These are phyloP conservation scores for Nipponacmea schrenckii DNA, from an alignment of 2,888 invertebrate genomes.

Conservation along the genomic window DNA sequence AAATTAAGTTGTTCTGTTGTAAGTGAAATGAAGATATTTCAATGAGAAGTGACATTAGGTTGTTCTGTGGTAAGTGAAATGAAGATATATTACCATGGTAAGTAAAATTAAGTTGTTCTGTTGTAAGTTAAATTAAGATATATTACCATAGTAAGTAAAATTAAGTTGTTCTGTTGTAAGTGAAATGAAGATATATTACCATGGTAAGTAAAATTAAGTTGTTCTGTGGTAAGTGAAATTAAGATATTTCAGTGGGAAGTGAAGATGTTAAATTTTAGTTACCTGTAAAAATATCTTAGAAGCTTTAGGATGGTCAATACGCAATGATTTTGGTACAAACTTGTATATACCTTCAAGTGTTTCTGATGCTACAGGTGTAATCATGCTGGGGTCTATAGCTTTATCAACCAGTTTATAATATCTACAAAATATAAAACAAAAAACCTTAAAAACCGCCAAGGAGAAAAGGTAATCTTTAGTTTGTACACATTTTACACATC, in stretches of 20 bases:
- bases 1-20: no score
- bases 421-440: slow-evolving; percentile 35
- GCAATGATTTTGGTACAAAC: slow-evolving; percentile 53
- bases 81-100: neutral
- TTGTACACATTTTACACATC: neutral
- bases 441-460: neutral
- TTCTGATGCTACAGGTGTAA: slow-evolving; percentile 52
- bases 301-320: slow-evolving; percentile 44
- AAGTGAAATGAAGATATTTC: no score
- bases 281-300: slow-evolving; percentile 54
- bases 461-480: no score
- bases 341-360: slow-evolving; percentile 54
- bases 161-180: no score
- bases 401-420: slow-evolving; percentile 60
- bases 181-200: no score
- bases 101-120: no score
- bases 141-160: no score
- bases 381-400: slow-evolving; percentile 59
- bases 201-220: no score
- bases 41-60: no score
- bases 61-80: slow-evolving; percentile 7
- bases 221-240: no score
- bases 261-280: neutral
- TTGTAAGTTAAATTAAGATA: no score
- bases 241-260: no score